Percentiles rank a stretch among this genome's conserved stretches.
phyloP scores from a whole-genome alignment of 1,140 invertebrate species.

The Brachionus manjavacas region DNA sequence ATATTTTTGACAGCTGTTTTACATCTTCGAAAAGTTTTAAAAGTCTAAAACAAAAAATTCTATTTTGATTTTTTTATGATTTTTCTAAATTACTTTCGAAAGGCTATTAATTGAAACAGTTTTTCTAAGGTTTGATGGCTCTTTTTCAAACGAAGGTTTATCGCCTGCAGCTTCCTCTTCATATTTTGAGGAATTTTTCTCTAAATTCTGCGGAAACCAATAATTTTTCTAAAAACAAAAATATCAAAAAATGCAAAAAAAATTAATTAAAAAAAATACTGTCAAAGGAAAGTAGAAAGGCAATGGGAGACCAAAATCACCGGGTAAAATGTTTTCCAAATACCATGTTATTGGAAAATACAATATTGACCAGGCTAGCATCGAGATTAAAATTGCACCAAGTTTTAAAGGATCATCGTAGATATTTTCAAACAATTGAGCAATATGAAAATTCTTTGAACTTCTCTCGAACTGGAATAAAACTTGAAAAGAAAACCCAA shows the following conservation, averaged over 20 bases:
- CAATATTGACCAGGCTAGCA: constrained; percentile 32
- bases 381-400: not conserved
- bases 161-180: not conserved
- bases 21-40: constrained; percentile 43
- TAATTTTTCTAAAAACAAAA: not conserved
- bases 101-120: constrained; percentile 11
- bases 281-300: constrained; percentile 72
- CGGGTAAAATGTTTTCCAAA: constrained; percentile 69
- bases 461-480: constrained; percentile 35
- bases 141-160: constrained; percentile 18
- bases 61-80: constrained; percentile 43
- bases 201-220: constrained; percentile 30
- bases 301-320: constrained; percentile 63
- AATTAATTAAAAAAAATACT: constrained; percentile 46
- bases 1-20: constrained; percentile 52
- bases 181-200: not conserved
- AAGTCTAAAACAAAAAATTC: constrained; percentile 45
- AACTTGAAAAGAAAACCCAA: constrained; percentile 19
- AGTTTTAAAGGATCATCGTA: constrained; percentile 14
- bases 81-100: not conserved
- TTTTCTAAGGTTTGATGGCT: not conserved
- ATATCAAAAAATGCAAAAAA: not conserved
- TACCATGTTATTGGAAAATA: constrained; percentile 61
- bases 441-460: not conserved
- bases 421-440: constrained; percentile 20